A percentile compares a stretch with the other conserved stretches of the same genome.
phyloP scores from a whole-genome alignment of 2,888 invertebrate genomes.

The Epinotia demarniana region DNA sequence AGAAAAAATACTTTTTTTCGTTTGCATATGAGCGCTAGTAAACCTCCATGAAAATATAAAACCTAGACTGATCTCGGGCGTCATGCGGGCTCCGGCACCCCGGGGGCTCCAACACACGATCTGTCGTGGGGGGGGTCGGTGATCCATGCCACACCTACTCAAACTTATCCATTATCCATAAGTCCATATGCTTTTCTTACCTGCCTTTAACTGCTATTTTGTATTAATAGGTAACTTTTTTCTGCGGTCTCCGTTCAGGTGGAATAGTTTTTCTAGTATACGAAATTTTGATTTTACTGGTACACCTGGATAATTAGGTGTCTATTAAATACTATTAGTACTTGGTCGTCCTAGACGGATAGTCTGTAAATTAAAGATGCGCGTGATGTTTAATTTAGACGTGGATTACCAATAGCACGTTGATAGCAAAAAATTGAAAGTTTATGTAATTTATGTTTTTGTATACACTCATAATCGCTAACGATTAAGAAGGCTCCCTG shows the following conservation, averaged over 20 bases:
- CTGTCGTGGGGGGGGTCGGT: no score
- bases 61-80: neutral
- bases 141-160: conserved; percentile 8
- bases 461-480: neutral
- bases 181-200: neutral
- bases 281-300: neutral
- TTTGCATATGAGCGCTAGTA: no score
- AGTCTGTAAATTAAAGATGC: neutral
- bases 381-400: neutral
- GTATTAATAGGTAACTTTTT: neutral
- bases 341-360: neutral
- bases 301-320: neutral
- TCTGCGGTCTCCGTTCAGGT: conserved; percentile 1
- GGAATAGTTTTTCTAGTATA: neutral
- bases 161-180: conserved; percentile 22
- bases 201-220: neutral
- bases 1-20: no score
- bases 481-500: neutral
- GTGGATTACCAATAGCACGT: neutral
- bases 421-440: neutral
- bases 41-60: no score
- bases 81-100: conserved; percentile 8
- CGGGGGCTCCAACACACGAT: neutral
- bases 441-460: neutral
- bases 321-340: neutral